phyloP scores from a whole-genome alignment of 1,140 invertebrate species.

The Reticulitermes speratus region DNA sequence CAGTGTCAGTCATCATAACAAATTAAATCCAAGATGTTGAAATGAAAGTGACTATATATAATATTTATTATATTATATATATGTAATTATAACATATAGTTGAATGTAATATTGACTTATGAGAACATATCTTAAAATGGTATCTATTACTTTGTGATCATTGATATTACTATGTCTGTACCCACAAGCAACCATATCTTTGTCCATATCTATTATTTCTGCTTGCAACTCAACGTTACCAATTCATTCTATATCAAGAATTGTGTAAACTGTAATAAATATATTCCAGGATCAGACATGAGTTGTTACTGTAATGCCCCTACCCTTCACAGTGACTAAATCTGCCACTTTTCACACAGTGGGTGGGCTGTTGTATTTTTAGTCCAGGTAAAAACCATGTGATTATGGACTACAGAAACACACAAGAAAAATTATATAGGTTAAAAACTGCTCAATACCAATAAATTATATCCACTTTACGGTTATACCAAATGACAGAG shows the following conservation, averaged over 20 bases:
- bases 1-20: background rate
- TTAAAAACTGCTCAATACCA: too few species aligned
- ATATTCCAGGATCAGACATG: background rate
- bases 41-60: background rate
- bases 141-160: background rate
- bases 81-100: background rate
- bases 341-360: too few species aligned
- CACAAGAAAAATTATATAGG: too few species aligned
- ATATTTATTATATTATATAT: slow-evolving; percentile 3
- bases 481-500: too few species aligned
- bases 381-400: too few species aligned
- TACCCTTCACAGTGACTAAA: too few species aligned
- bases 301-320: background rate
- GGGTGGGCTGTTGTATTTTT: too few species aligned
- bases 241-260: background rate
- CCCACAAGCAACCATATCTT: slow-evolving; percentile 7
- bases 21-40: background rate
- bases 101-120: slow-evolving; percentile 2
- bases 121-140: slow-evolving; percentile 4
- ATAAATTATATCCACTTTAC: too few species aligned
- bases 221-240: background rate
- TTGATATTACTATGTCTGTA: background rate
- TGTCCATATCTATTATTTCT: slow-evolving; percentile 12
- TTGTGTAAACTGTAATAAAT: slow-evolving; percentile 14
- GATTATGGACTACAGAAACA: too few species aligned